Conservation (phyloP, 1,140 invertebrate genomes). For the Oppia nitens region DNA sequence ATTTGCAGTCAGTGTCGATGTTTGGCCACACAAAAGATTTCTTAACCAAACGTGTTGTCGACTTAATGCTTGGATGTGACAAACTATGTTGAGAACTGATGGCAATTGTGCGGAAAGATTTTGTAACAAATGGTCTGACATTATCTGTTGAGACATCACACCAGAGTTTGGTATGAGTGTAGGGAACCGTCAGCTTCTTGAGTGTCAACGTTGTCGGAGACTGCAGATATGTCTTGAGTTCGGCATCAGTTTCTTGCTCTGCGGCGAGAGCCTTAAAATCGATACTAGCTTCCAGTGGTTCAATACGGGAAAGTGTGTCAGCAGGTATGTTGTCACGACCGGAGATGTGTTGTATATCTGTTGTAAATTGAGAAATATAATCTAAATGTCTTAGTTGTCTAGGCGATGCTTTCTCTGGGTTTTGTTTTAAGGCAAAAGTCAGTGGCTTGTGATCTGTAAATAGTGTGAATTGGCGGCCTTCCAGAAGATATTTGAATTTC, state of each 20-base stretch:
- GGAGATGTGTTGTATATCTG: slow-evolving; percentile 25
- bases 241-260: slow-evolving; percentile 12
- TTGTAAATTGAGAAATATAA: slow-evolving; percentile 28
- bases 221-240: neutral
- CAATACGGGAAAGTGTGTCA: slow-evolving; percentile 6
- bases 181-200: neutral
- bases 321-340: slow-evolving; percentile 25
- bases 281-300: neutral
- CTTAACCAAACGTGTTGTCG: slow-evolving; percentile 5
- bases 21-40: slow-evolving; percentile 1
- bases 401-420: slow-evolving; percentile 17
- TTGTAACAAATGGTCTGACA: slow-evolving; percentile 6
- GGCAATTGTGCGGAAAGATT: neutral
- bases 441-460: slow-evolving; percentile 25
- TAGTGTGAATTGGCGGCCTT: slow-evolving; percentile 23
- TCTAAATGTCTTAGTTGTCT: slow-evolving; percentile 24
- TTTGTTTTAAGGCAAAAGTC: slow-evolving; percentile 19
- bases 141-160: slow-evolving; percentile 3
- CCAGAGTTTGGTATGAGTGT: too few relatives aligned
- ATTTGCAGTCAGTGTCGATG: neutral
- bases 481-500: slow-evolving; percentile 23
- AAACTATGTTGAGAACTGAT: slow-evolving; percentile 13
- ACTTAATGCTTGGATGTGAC: slow-evolving; percentile 10
- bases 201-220: neutral
- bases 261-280: slow-evolving; percentile 14